These are phyloP conservation scores for Agriopis aurantiaria DNA, from an alignment of 2,888 invertebrate species.

Conservation along the genomic window DNA sequence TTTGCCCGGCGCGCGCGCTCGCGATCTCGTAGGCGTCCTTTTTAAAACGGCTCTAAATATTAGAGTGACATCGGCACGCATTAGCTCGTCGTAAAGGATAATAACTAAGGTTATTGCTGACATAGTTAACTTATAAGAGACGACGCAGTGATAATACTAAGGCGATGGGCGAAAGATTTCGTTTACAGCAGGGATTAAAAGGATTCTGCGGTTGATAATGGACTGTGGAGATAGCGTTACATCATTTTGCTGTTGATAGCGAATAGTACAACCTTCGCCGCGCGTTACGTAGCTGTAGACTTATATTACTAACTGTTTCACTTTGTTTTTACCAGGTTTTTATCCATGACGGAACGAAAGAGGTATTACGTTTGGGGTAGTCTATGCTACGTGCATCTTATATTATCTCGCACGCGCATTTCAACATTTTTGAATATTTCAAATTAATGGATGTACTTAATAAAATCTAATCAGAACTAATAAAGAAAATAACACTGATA, in stretches of 20 bases:
- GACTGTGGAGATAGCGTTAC: conserved; percentile 66
- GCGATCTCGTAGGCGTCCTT: conserved; percentile 72
- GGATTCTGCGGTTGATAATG: conserved; percentile 79
- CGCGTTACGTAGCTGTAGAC: conserved; percentile 22
- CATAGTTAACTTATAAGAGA: conserved; percentile 62
- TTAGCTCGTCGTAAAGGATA: conserved; percentile 84
- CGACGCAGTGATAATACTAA: conserved; percentile 72
- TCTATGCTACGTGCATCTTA: no score
- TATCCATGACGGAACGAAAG: neutral
- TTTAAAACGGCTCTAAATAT: conserved; percentile 82
- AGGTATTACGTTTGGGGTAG: no score
- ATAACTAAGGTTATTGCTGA: conserved; percentile 81
- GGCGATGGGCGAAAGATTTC: conserved; percentile 77
- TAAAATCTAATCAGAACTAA: no score
- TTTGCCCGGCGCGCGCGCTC: conserved; percentile 73
- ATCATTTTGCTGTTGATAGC: conserved; percentile 66
- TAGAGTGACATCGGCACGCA: conserved; percentile 77
- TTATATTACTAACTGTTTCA: neutral
- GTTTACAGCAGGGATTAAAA: conserved; percentile 80
- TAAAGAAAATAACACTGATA: no score
- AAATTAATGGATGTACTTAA: no score
- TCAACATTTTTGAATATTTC: no score
- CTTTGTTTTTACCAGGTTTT: neutral
- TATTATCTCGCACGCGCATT: no score
- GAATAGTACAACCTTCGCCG: conserved; percentile 43